These are phyloP conservation scores for Bombus waltoni DNA, from an alignment of 1,140 invertebrate species.

Conservation along the genomic window DNA sequence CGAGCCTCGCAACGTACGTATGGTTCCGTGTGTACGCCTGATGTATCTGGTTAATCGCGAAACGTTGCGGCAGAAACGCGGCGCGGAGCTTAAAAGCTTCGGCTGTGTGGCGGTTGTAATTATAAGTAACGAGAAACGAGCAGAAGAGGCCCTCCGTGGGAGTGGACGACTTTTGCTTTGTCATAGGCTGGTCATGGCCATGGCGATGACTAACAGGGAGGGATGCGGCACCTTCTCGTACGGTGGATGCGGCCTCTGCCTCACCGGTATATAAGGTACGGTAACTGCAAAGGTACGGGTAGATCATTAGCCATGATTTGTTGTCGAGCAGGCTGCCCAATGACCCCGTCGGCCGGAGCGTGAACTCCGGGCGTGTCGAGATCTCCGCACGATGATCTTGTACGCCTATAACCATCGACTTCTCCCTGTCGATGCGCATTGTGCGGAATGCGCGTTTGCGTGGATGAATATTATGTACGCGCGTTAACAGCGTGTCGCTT, in stretches of 20 bases:
- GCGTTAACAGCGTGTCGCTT: slow-evolving; percentile 45
- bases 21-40: slow-evolving; percentile 6
- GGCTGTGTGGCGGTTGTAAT: slow-evolving; percentile 37
- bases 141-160: slow-evolving; percentile 23
- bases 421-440: slow-evolving; percentile 57
- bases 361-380: slow-evolving; percentile 73
- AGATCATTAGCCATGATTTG: slow-evolving; percentile 84
- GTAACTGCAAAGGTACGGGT: slow-evolving; percentile 75
- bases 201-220: slow-evolving; percentile 54
- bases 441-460: slow-evolving; percentile 23
- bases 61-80: not conserved
- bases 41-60: slow-evolving; percentile 35
- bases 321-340: slow-evolving; percentile 82
- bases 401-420: slow-evolving; percentile 68
- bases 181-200: slow-evolving; percentile 40
- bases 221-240: slow-evolving; percentile 31
- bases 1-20: not conserved
- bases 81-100: slow-evolving; percentile 22
- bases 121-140: slow-evolving; percentile 46
- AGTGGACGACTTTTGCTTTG: slow-evolving; percentile 61
- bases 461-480: slow-evolving; percentile 21
- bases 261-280: slow-evolving; percentile 72
- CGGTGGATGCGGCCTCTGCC: slow-evolving; percentile 53
- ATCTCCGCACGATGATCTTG: slow-evolving; percentile 69
- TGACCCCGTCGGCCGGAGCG: slow-evolving; percentile 80